These are phyloP conservation scores for Dasypus novemcinctus DNA, from an alignment of 2,113 vertebrate genomes.

Conservation along the genomic window DNA sequence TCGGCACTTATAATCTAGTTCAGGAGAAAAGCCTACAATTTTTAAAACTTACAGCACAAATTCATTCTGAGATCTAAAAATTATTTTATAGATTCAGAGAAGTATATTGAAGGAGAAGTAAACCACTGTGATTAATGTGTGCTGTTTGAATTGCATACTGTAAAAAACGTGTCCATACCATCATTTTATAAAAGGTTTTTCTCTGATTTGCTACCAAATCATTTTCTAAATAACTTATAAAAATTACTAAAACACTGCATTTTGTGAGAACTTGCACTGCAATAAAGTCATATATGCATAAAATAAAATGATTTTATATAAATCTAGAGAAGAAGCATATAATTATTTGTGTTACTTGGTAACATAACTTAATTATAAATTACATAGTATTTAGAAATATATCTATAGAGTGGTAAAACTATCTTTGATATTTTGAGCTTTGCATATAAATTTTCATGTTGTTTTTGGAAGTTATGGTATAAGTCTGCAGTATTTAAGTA, in stretches of 20 bases:
- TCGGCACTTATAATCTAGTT: background rate
- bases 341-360: conserved; percentile 42
- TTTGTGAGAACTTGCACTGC: background rate
- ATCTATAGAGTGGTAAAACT: background rate
- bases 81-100: background rate
- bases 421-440: conserved; percentile 1
- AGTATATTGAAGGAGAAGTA: background rate
- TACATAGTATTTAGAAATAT: conserved; percentile 36
- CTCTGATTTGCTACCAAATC: background rate
- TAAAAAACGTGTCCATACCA: background rate
- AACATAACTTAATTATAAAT: conserved; percentile 50
- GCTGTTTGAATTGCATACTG: background rate
- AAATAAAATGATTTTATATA: conserved; percentile 45
- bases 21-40: background rate
- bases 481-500: background rate
- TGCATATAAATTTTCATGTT: background rate
- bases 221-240: background rate
- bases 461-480: background rate
- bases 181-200: background rate
- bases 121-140: background rate
- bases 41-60: conserved; percentile 1
- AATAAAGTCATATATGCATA: background rate
- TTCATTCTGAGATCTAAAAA: background rate
- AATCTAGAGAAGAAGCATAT: conserved; percentile 17
- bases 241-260: conserved; percentile 1